Conservation (phyloP, 2,797 vertebrate genomes). For the Parauchenoglanis ngamensis region DNA sequence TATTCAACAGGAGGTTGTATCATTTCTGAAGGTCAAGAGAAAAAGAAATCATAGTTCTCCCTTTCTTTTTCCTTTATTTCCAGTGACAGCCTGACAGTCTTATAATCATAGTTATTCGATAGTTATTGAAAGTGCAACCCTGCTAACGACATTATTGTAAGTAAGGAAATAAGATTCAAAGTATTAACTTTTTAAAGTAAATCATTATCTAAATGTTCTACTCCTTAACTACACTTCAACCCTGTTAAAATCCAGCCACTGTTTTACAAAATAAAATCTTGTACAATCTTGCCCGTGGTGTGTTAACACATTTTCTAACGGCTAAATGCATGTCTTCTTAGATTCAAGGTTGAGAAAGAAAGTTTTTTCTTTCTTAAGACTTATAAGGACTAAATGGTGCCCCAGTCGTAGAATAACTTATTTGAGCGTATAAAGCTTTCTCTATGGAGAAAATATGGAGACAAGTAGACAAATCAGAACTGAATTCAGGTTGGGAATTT, state of each 20-base stretch:
- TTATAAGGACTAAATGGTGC: background rate
- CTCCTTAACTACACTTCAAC: background rate
- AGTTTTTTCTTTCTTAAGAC: background rate
- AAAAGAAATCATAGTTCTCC: background rate
- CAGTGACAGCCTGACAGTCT: too few relatives aligned
- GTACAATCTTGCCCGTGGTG: background rate
- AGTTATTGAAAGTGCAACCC: too few relatives aligned
- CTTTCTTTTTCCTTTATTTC: too few relatives aligned
- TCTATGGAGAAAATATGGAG: background rate
- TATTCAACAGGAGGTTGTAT: background rate
- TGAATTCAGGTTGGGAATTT: slow-evolving; percentile 49
- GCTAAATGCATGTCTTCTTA: background rate
- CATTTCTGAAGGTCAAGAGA: background rate
- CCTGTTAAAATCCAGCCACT: background rate
- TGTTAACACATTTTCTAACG: background rate
- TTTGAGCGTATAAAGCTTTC: background rate
- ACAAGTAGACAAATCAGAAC: background rate
- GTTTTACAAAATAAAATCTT: background rate
- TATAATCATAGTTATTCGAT: too few relatives aligned
- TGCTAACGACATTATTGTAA: too few relatives aligned
- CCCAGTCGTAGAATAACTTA: background rate
- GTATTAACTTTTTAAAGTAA: background rate
- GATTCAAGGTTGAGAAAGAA: background rate
- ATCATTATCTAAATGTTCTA: background rate
- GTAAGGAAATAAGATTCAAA: background rate